A percentile compares a stretch with the other conserved stretches of the same genome.
These are phyloP conservation scores for Amblyjoppa proteus DNA, from an alignment of 2,888 invertebrate species.

Conservation along the genomic window DNA sequence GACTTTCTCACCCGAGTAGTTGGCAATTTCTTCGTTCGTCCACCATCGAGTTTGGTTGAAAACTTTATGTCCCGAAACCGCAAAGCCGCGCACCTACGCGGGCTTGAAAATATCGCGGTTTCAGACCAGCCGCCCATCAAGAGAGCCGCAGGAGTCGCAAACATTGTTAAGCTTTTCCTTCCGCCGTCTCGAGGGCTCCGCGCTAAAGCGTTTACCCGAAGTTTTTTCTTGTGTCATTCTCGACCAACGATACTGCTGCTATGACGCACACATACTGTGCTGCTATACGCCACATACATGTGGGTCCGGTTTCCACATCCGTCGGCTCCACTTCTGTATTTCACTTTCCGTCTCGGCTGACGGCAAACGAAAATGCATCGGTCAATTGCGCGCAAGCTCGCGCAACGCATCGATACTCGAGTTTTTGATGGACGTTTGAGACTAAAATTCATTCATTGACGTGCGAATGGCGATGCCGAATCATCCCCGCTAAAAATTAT, in stretches of 20 bases:
- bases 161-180: slow-evolving; percentile 48
- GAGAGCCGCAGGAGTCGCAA: slow-evolving; percentile 52
- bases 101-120: slow-evolving; percentile 40
- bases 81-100: slow-evolving; percentile 22
- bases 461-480: neutral
- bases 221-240: slow-evolving; percentile 46
- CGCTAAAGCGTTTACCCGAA: slow-evolving; percentile 62
- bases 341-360: neutral
- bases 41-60: slow-evolving; percentile 6
- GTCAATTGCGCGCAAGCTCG: slow-evolving; percentile 23
- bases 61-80: slow-evolving; percentile 35
- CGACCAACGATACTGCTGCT: neutral
- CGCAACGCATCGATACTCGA: neutral
- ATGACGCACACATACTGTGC: neutral
- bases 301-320: slow-evolving; percentile 19
- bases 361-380: slow-evolving; percentile 46
- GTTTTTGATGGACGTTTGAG: neutral
- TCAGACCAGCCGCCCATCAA: slow-evolving; percentile 37
- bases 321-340: slow-evolving; percentile 4
- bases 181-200: slow-evolving; percentile 31
- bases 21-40: slow-evolving; percentile 75
- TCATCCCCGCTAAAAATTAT: neutral
- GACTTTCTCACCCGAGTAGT: slow-evolving; percentile 48
- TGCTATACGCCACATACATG: slow-evolving; percentile 1
- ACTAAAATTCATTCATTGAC: neutral